Evolutionary conservation across 2,113 vertebrate genomes (phyloP).

Genomic region (Chrysemys picta): DNA sequence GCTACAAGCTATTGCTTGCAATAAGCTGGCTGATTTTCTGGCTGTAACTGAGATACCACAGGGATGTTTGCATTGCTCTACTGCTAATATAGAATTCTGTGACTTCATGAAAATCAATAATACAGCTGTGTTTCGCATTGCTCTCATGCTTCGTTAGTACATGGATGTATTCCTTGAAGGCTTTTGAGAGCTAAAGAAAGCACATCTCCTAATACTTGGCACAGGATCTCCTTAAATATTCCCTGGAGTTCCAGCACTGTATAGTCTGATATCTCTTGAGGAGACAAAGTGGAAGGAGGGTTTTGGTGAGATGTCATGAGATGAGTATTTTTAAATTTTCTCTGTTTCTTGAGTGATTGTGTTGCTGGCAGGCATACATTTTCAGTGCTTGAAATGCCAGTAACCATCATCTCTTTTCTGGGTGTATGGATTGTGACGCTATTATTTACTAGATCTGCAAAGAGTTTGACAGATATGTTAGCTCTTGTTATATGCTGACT

Average conservation of each 20-base stretch:
- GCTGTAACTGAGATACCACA: conserved; percentile 28
- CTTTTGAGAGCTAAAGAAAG: neutral
- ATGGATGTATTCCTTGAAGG: neutral
- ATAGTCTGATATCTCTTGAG: neutral
- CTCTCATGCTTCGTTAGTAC: neutral
- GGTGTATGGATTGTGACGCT: neutral
- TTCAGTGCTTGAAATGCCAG: neutral
- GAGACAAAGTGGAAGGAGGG: neutral
- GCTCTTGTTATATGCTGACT: neutral
- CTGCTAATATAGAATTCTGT: conserved; percentile 17
- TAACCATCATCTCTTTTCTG: neutral
- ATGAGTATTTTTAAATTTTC: neutral
- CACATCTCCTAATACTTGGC: neutral
- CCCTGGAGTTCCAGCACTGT: neutral
- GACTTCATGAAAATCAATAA: conserved; percentile 47
- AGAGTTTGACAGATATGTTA: neutral
- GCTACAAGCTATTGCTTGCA: neutral
- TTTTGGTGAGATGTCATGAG: neutral
- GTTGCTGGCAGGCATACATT: neutral
- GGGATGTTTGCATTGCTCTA: conserved; percentile 11
- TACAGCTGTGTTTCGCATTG: conserved; percentile 27
- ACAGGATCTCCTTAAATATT: conserved; percentile 12
- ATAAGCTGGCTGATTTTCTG: conserved; percentile 8
- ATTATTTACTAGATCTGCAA: neutral
- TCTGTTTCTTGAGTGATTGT: neutral